Conservation (phyloP, 1,140 invertebrate genomes). For the Papilio dardanus region DNA sequence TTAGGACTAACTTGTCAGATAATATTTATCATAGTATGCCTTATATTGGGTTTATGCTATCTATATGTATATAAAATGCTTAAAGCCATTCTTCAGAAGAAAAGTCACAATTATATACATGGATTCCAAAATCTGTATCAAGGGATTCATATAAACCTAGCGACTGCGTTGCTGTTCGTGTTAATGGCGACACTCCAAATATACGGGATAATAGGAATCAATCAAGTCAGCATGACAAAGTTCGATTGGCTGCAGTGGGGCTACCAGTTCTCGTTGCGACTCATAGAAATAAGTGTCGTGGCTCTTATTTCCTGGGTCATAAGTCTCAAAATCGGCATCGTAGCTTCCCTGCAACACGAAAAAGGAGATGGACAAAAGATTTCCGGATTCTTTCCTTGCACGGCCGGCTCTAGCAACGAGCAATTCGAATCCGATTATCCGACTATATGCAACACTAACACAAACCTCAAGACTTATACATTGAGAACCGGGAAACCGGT, state of each 20-base stretch:
- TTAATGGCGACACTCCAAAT: constrained; percentile 91
- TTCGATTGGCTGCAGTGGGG: constrained; percentile 94
- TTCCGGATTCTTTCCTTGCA: constrained; percentile 89
- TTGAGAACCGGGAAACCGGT: constrained; percentile 90
- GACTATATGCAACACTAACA: constrained; percentile 92
- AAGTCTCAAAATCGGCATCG: constrained; percentile 84
- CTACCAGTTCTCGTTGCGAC: constrained; percentile 91
- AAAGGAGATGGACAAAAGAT: constrained; percentile 84
- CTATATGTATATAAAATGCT: constrained; percentile 90
- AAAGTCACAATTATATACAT: constrained; percentile 86
- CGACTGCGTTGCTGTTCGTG: constrained; percentile 91
- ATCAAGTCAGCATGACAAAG: constrained; percentile 82
- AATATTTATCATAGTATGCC: constrained; percentile 90
- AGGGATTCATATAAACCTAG: constrained; percentile 93
- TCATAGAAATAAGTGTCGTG: constrained; percentile 93
- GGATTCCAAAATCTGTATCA: constrained; percentile 87
- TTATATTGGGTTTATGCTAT: constrained; percentile 91
- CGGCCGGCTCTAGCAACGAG: constrained; percentile 89
- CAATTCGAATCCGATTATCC: constrained; percentile 91
- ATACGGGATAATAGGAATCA: constrained; percentile 90
- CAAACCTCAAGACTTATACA: constrained; percentile 92
- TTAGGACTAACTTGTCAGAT: constrained; percentile 91
- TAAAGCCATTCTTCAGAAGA: constrained; percentile 85
- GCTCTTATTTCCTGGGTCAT: constrained; percentile 92
- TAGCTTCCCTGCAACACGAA: constrained; percentile 81